Base-by-base conservation (phyloP, 2,113 vertebrate species). In the Crypturellus undulatus region DNA sequence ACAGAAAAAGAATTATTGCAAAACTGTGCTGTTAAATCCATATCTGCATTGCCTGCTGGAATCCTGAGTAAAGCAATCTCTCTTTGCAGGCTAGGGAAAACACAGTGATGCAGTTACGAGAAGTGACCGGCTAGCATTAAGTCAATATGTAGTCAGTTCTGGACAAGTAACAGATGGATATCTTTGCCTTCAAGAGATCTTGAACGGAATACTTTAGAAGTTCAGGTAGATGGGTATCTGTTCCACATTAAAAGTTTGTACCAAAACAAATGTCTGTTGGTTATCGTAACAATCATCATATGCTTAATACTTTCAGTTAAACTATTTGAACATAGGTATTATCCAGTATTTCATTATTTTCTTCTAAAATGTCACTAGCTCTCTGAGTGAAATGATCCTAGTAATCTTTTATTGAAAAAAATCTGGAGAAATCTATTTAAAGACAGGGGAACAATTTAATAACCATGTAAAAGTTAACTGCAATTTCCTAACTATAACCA, bases 151-250 rank as follows among this genome's bases (percentile, higher is more conserved):
- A 71, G 79, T 28, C 47, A 76, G 45, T 83, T 73, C 52, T 88
- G 71, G 47, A 60, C 58, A 69, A 10, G 32, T 32, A 38, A 14
- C 36, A 43, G 49, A 38, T 75, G 58, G 38, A 76, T 71, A 30
- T 34, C 14, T 32, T 76, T 87, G 36, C 63, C 38, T 88, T 85
- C 79, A 73, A 38, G 71, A 83, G 78, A 54, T 68, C 49, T 83
- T 72, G 71, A 75, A 70, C 69, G 78, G 63, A 73, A 69, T 65
- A 52, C 63, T 87, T 83, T 16, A 65, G 22, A 77, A 88, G 54
- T 28, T 83, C 83, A 64, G 43, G 59, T 76, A 73, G 86, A 92
- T 72, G 17, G 30, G 30, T 69, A 3, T 28, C 54, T 88, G 22
- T 79, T 69, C 71, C 62, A 21, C 19, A 1, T 51, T 32, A n/a